Evolutionary conservation across 2,113 vertebrate species (phyloP).

Genomic region (Leptobrachium leishanense): DNA sequence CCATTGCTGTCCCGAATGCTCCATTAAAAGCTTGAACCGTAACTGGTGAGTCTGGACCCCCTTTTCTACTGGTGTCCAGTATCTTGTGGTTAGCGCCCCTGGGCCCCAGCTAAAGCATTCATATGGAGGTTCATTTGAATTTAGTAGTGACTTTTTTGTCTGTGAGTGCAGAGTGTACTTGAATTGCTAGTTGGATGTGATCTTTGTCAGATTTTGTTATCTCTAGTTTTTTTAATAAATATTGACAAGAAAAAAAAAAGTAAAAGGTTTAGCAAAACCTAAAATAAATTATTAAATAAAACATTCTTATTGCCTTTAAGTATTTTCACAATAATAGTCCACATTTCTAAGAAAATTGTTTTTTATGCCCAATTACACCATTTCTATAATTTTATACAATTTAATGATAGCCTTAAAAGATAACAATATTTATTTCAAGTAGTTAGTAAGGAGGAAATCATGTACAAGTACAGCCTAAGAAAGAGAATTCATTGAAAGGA

Average conservation of each 20-base stretch:
- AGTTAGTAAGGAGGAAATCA: conserved; percentile 43
- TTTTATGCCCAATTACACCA: conserved; percentile 4
- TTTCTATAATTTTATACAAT: conserved; percentile 23
- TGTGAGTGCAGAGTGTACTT: too few species aligned
- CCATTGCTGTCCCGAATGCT: too few species aligned
- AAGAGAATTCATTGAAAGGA: conserved; percentile 8
- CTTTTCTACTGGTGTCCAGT: too few species aligned
- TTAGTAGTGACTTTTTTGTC: too few species aligned
- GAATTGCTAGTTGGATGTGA: too few species aligned
- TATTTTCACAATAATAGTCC: conserved; percentile 15
- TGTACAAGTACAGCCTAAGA: conserved; percentile 31
- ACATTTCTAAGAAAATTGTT: conserved; percentile 17
- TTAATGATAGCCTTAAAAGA: conserved; percentile 46
- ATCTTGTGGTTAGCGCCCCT: too few species aligned
- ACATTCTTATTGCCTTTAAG: conserved; percentile 48
- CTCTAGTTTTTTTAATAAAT: too few species aligned
- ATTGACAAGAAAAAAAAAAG: not conserved
- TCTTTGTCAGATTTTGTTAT: too few species aligned
- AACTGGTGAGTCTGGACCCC: too few species aligned
- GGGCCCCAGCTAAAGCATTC: too few species aligned
- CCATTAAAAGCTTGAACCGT: too few species aligned
- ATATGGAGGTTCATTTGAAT: too few species aligned
- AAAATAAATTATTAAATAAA: not conserved
- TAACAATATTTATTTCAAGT: conserved; percentile 42
- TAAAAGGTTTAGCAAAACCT: conserved; percentile 22